Percentiles rank a stretch among this genome's conserved stretches.
phyloP scores from a whole-genome alignment of 2,888 invertebrate genomes.

The Ectemnius lituratus region DNA sequence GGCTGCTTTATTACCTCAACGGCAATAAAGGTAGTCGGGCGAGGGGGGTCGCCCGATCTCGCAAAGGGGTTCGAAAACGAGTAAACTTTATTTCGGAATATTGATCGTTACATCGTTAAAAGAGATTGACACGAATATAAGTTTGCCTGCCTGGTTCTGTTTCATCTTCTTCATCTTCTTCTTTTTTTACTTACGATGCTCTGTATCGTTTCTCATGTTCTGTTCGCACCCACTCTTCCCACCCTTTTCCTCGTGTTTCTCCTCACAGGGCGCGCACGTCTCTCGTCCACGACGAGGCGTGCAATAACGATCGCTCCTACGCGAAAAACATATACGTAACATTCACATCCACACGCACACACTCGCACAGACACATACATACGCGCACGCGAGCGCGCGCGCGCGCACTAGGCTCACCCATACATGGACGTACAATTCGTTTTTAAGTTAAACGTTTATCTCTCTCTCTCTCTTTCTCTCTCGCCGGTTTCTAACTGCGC shows the following conservation, averaged over 20 bases:
- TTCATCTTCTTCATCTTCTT: too few relatives aligned
- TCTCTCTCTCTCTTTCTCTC: not conserved
- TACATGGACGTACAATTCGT: conserved; percentile 8
- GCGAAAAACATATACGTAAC: conserved; percentile 16
- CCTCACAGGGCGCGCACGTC: not conserved
- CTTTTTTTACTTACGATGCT: conserved; percentile 23
- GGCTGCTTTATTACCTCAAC: not conserved
- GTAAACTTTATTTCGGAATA: conserved; percentile 71
- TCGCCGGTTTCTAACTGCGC: too few relatives aligned
- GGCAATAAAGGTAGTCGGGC: too few relatives aligned
- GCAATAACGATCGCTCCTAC: conserved; percentile 19
- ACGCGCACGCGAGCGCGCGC: not conserved
- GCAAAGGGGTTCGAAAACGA: conserved; percentile 63
- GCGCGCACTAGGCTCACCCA: conserved; percentile 9
- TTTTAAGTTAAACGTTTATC: conserved; percentile 13
- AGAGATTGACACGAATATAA: conserved; percentile 65
- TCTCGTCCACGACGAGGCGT: conserved; percentile 6
- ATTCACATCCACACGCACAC: not conserved
- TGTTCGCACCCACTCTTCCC: not conserved
- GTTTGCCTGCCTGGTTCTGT: conserved; percentile 26
- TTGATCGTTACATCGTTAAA: conserved; percentile 67
- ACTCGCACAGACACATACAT: not conserved
- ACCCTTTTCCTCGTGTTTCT: not conserved
- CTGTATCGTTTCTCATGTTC: conserved; percentile 17
- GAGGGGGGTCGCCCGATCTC: not conserved